A percentile compares a stretch with the other conserved stretches of the same genome.
phyloP scores from a whole-genome alignment of 2,797 vertebrate species.

The Phaenicophaeus curvirostris region DNA sequence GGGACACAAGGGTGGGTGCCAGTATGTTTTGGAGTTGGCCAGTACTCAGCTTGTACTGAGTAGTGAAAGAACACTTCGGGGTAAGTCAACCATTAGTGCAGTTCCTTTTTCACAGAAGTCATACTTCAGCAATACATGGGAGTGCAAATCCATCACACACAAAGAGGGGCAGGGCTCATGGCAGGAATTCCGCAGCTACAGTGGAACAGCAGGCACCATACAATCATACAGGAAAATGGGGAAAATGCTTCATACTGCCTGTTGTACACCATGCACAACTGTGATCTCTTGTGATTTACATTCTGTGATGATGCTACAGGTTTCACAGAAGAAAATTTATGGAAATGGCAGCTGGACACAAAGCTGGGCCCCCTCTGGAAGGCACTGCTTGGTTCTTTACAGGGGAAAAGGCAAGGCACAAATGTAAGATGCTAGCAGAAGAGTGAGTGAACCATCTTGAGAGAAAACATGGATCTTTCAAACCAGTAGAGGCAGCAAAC shows the following conservation, averaged over 20 bases:
- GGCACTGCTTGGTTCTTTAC: not conserved
- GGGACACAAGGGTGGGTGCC: not conserved
- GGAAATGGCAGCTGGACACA: not conserved
- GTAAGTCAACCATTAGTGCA: not conserved
- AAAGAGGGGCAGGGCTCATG: accelerated
- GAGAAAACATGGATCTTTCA: not conserved
- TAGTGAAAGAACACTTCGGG: not conserved
- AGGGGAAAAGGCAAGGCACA: not conserved
- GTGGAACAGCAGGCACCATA: not conserved
- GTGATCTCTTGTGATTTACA: not conserved
- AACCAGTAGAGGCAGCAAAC: not conserved
- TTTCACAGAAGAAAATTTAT: not conserved
- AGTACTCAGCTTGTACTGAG: not conserved
- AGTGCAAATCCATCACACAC: not conserved
- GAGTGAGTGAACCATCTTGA: not conserved
- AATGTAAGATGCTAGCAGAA: not conserved
- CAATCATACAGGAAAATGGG: not conserved
- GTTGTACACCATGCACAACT: not conserved
- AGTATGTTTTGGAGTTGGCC: not conserved
- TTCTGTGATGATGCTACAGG: not conserved
- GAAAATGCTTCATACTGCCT: not conserved
- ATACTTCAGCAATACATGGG: accelerated
- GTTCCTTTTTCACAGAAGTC: not conserved
- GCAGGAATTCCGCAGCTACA: not conserved
- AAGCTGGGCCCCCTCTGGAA: not conserved